A percentile compares a stretch with the other conserved stretches of the same genome.
These are phyloP conservation scores for Atherinosoma microstoma DNA, from an alignment of 2,797 vertebrate species.

Conservation along the genomic window DNA sequence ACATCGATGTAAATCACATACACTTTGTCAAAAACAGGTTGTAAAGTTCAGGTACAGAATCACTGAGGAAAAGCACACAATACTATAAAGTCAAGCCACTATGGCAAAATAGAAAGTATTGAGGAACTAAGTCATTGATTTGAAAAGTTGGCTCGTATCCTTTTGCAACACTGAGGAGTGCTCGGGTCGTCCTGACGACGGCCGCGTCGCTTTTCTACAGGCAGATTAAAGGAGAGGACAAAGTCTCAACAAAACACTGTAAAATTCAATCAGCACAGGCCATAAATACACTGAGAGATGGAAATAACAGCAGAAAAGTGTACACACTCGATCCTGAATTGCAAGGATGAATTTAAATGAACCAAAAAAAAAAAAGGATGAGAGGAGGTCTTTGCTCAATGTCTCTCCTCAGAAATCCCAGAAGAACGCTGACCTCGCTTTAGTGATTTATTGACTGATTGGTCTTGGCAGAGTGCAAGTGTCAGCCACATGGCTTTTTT, in stretches of 20 bases:
- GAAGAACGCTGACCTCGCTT: conserved; percentile 65
- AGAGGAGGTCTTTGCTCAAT: conserved; percentile 51
- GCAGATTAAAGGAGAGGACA: conserved; percentile 71
- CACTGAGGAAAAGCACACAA: conserved; percentile 81
- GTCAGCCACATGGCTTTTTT: conserved; percentile 75
- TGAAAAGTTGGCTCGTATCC: conserved; percentile 77
- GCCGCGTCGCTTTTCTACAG: conserved; percentile 74
- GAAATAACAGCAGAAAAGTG: conserved; percentile 67
- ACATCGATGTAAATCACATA: conserved; percentile 83
- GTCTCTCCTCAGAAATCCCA: conserved; percentile 52
- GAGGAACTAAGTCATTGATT: conserved; percentile 74
- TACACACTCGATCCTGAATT: conserved; percentile 67
- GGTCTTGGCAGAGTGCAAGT: conserved; percentile 79
- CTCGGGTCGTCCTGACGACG: conserved; percentile 52
- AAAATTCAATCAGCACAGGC: conserved; percentile 70
- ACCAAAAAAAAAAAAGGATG: conserved; percentile 37
- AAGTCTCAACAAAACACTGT: conserved; percentile 74
- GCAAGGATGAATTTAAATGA: conserved; percentile 49
- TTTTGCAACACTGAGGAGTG: conserved; percentile 72
- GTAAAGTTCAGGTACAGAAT: conserved; percentile 77
- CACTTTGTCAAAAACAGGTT: conserved; percentile 76
- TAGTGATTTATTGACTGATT: conserved; percentile 78
- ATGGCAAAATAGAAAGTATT: conserved; percentile 75
- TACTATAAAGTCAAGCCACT: conserved; percentile 78
- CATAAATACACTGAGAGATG: conserved; percentile 79